Evolutionary conservation across 1,140 invertebrate species (phyloP).

Genomic region (Ips nitidus): DNA sequence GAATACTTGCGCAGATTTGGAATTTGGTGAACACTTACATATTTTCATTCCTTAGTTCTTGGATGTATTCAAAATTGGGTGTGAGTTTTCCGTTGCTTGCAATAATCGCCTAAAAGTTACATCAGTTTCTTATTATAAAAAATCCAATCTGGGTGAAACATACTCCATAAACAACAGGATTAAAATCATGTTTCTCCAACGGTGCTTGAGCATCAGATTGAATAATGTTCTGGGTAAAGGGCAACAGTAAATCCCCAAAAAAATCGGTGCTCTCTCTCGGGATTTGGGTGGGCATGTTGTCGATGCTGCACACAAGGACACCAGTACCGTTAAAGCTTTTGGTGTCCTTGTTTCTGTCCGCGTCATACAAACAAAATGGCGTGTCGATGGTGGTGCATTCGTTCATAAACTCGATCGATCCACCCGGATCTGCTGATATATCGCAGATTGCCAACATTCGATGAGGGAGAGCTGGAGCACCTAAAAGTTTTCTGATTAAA

Average conservation of each 20-base stretch:
- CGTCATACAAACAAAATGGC: conserved; percentile 98
- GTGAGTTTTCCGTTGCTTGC: conserved; percentile 93
- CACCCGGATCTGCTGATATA: conserved; percentile 95
- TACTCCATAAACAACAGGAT: conserved; percentile 78
- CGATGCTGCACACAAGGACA: conserved; percentile 97
- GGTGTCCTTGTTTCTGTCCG: conserved; percentile 94
- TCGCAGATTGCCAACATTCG: conserved; percentile 92
- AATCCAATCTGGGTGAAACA: conserved; percentile 46
- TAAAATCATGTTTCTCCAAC: conserved; percentile 78
- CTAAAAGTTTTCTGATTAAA: conserved; percentile 43
- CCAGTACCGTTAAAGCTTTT: conserved; percentile 96
- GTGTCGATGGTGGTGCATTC: conserved; percentile 99
- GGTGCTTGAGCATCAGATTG: conserved; percentile 85
- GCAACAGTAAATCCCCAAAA: conserved; percentile 91
- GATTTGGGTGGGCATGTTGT: conserved; percentile 99
- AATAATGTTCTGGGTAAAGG: conserved; percentile 89
- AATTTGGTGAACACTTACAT: conserved; percentile 47
- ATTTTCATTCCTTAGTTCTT: conserved; percentile 73
- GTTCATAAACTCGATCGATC: conserved; percentile 99
- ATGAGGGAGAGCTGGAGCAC: conserved; percentile 88
- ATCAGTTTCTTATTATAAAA: conserved; percentile 20
- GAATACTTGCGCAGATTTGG: too few relatives aligned
- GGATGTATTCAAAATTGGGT: conserved; percentile 92
- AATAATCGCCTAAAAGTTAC: conserved; percentile 80
- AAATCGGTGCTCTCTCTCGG: conserved; percentile 96